Percentiles rank a stretch among this genome's conserved stretches.
Conservation (phyloP, 2,797 vertebrate genomes). For the Setipinna tenuifilis region DNA sequence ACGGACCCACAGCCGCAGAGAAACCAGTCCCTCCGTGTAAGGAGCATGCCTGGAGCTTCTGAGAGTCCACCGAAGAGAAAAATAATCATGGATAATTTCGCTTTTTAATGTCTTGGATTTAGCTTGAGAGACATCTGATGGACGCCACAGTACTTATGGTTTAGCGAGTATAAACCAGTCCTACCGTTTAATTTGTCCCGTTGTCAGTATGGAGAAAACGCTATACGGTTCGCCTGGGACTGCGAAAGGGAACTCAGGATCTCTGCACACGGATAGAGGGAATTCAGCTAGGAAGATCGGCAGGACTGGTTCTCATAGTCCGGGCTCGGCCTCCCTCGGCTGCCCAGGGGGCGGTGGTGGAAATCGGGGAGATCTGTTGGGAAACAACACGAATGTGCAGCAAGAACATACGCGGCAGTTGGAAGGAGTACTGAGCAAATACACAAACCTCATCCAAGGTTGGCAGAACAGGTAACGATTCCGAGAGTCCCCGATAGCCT, state of each 20-base stretch:
- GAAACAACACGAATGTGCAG: constrained; percentile 66
- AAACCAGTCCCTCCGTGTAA: constrained; percentile 28
- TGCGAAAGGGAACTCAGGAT: constrained; percentile 56
- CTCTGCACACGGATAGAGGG: constrained; percentile 60
- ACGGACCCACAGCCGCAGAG: constrained; percentile 58
- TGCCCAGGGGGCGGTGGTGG: constrained; percentile 64
- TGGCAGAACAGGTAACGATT: constrained; percentile 93
- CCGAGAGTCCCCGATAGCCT: not conserved
- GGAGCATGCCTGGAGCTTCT: constrained; percentile 61
- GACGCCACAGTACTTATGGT: constrained; percentile 57
- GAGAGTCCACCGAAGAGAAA: constrained; percentile 48
- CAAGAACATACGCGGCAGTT: constrained; percentile 75
- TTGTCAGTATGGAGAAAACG: constrained; percentile 76
- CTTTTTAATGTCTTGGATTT: constrained; percentile 49
- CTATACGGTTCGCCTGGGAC: constrained; percentile 67
- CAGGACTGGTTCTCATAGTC: constrained; percentile 67
- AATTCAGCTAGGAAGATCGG: constrained; percentile 63
- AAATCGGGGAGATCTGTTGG: constrained; percentile 58
- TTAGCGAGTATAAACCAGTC: constrained; percentile 42
- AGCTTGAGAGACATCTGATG: constrained; percentile 48
- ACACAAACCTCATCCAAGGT: constrained; percentile 96
- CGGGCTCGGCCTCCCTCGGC: constrained; percentile 67
- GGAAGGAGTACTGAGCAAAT: constrained; percentile 94
- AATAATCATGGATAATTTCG: constrained; percentile 44
- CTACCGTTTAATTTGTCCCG: constrained; percentile 43